Percentiles rank a stretch among this genome's conserved stretches.
phyloP scores from a whole-genome alignment of 2,113 vertebrate genomes.

The Sebastes fasciatus region DNA sequence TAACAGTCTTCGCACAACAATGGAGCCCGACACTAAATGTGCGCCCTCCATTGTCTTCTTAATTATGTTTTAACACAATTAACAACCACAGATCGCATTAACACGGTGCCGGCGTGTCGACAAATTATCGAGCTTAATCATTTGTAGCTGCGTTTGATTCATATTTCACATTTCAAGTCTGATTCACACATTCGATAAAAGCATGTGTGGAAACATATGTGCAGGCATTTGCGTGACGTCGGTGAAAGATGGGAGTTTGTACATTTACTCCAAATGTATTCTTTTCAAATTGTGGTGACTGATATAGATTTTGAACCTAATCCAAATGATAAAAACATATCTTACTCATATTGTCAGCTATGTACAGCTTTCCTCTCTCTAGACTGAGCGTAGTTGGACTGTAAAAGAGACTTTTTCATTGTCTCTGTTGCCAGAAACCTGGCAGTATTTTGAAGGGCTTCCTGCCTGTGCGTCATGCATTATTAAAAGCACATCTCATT shows the following conservation, averaged over 20 bases:
- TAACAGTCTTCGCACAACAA: slow-evolving; percentile 57
- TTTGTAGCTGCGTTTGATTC: slow-evolving; percentile 21
- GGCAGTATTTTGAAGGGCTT: slow-evolving; percentile 50
- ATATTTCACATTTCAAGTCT: slow-evolving; percentile 31
- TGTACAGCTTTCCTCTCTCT: not conserved
- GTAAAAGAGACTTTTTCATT: slow-evolving; percentile 28
- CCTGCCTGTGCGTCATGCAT: slow-evolving; percentile 55
- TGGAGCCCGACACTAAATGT: slow-evolving; percentile 37
- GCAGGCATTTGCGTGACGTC: not conserved
- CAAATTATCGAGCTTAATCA: slow-evolving; percentile 50
- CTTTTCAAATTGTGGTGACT: not conserved
- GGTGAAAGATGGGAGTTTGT: not conserved
- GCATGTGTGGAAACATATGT: not conserved
- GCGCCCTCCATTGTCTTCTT: slow-evolving; percentile 46
- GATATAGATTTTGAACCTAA: not conserved
- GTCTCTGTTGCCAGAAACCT: slow-evolving; percentile 46
- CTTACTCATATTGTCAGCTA: not conserved
- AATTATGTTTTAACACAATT: slow-evolving; percentile 68
- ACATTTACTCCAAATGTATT: not conserved
- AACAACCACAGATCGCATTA: slow-evolving; percentile 53
- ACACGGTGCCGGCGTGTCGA: slow-evolving; percentile 20
- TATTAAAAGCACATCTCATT: slow-evolving; percentile 61
- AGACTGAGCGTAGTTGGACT: not conserved
- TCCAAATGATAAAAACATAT: not conserved
- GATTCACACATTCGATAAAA: slow-evolving; percentile 44